phyloP scores from a whole-genome alignment of 1,140 invertebrate species.

The Drosophila orena region DNA sequence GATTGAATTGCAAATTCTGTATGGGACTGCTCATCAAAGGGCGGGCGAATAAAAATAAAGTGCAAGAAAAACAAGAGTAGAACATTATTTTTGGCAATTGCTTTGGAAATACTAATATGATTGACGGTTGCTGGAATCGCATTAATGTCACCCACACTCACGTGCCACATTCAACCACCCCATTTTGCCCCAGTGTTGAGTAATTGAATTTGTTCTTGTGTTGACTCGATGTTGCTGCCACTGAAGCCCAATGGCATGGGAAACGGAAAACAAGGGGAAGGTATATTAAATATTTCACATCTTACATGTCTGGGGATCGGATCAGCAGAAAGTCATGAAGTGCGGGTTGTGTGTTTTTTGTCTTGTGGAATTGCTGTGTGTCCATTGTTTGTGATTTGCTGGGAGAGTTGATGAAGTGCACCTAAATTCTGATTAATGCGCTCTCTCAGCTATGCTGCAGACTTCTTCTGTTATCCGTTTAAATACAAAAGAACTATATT shows the following conservation, averaged over 20 bases:
- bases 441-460: background rate
- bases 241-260: slow-evolving; percentile 23
- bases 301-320: slow-evolving; percentile 19
- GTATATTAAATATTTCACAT: slow-evolving; percentile 72
- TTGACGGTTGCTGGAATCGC: slow-evolving; percentile 67
- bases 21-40: slow-evolving; percentile 52
- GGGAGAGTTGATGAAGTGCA: slow-evolving; percentile 53
- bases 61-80: slow-evolving; percentile 46
- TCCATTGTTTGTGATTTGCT: slow-evolving; percentile 42
- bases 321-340: slow-evolving; percentile 12
- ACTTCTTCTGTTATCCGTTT: too few relatives aligned
- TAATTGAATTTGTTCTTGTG: slow-evolving; percentile 80
- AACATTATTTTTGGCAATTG: slow-evolving; percentile 54
- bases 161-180: slow-evolving; percentile 8
- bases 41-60: slow-evolving; percentile 35
- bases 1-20: slow-evolving; percentile 73
- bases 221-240: slow-evolving; percentile 67
- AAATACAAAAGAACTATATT: background rate
- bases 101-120: slow-evolving; percentile 63
- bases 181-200: slow-evolving; percentile 52
- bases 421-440: slow-evolving; percentile 5
- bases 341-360: slow-evolving; percentile 41
- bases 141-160: slow-evolving; percentile 71
- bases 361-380: slow-evolving; percentile 45
- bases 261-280: slow-evolving; percentile 22